Evolutionary conservation across 1,140 invertebrate genomes (phyloP).

Genomic region (Anoplophora glabripennis): DNA sequence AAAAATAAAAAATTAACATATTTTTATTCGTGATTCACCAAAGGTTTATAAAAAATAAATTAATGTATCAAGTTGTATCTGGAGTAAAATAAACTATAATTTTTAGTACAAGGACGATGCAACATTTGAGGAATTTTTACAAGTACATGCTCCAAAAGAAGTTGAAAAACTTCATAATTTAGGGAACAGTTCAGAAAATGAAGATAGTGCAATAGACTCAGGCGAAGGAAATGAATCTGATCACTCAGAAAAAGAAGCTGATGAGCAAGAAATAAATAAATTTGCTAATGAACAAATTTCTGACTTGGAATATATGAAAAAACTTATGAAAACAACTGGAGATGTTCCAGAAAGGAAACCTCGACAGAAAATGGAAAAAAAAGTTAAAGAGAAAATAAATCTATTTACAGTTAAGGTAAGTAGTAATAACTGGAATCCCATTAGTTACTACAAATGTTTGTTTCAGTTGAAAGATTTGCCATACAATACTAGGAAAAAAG

Average conservation of each 20-base stretch:
- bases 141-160: slow-evolving; percentile 67
- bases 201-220: slow-evolving; percentile 21
- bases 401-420: slow-evolving; percentile 61
- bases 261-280: slow-evolving; percentile 48
- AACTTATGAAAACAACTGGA: slow-evolving; percentile 26
- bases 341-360: slow-evolving; percentile 38
- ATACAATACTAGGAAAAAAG: slow-evolving; percentile 71
- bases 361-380: slow-evolving; percentile 40
- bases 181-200: slow-evolving; percentile 26
- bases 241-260: slow-evolving; percentile 31
- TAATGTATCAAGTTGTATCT: not conserved
- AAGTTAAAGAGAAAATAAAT: slow-evolving; percentile 45
- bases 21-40: no score
- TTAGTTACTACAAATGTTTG: not conserved
- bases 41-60: not conserved
- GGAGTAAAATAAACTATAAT: slow-evolving; percentile 1
- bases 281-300: slow-evolving; percentile 66
- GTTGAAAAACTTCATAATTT: slow-evolving; percentile 45
- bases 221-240: slow-evolving; percentile 1
- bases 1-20: no score
- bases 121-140: slow-evolving; percentile 83
- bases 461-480: slow-evolving; percentile 60
- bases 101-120: slow-evolving; percentile 83
- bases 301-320: slow-evolving; percentile 64
- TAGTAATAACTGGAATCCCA: not conserved